A percentile compares a stretch with the other conserved stretches of the same genome.
Conservation (phyloP, 2,888 invertebrate species). For the Cepaea hortensis region DNA sequence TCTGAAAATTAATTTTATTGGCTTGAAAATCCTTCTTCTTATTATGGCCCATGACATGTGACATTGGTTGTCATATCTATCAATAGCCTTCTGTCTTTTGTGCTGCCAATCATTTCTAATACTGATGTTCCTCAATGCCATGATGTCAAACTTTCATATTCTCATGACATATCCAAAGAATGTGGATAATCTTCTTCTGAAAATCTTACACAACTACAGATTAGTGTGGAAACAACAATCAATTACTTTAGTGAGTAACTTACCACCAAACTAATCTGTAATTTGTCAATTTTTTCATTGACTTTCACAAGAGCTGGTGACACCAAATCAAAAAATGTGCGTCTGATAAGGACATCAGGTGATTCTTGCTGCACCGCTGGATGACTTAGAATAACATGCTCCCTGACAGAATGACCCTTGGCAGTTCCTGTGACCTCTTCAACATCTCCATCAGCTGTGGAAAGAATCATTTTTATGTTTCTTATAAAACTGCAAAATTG, state of each 20-base stretch:
- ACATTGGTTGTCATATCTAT: no score
- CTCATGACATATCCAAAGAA: no score
- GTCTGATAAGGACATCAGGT: not conserved
- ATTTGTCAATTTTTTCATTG: conserved; percentile 31
- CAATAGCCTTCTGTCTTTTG: no score
- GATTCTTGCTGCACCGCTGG: not conserved
- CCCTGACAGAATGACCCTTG: not conserved
- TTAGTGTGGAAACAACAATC: no score
- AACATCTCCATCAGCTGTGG: not conserved
- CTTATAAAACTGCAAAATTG: not conserved
- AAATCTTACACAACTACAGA: no score
- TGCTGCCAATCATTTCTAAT: no score
- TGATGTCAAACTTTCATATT: no score
- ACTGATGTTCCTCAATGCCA: no score
- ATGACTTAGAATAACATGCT: not conserved
- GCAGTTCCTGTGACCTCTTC: not conserved
- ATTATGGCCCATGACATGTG: no score
- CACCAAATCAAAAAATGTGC: conserved; percentile 32
- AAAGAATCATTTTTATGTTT: not conserved
- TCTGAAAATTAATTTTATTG: no score
- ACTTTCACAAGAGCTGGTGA: conserved; percentile 32
- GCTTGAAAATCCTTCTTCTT: no score
- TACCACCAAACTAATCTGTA: conserved; percentile 33
- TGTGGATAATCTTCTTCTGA: no score
- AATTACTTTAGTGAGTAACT: not conserved